Conservation (phyloP, 2,888 invertebrate species). For the Cordilura impudica region DNA sequence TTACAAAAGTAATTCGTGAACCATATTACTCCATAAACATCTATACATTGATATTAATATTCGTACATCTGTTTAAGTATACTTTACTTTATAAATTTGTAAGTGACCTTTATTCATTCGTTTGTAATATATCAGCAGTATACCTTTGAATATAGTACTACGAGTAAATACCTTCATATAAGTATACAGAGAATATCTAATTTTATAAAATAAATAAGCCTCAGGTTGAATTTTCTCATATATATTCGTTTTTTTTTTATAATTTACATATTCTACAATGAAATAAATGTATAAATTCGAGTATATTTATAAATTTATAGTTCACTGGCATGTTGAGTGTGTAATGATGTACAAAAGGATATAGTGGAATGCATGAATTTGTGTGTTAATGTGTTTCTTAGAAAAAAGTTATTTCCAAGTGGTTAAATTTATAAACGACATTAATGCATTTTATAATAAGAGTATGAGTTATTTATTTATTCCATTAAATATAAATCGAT, state of each 20-base stretch:
- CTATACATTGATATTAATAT: too few species aligned
- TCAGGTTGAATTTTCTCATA: slow-evolving; percentile 32
- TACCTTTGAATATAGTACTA: too few species aligned
- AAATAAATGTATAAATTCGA: neutral
- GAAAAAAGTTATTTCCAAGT: slow-evolving; percentile 30
- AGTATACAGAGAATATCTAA: slow-evolving; percentile 5
- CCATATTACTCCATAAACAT: too few species aligned
- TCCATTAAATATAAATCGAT: too few species aligned
- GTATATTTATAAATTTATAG: neutral
- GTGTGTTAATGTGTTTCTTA: neutral
- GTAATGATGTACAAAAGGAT: slow-evolving; percentile 18
- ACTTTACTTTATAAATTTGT: too few species aligned
- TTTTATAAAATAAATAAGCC: slow-evolving; percentile 25
- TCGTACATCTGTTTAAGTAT: too few species aligned
- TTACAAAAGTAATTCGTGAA: too few species aligned
- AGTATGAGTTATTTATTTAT: too few species aligned
- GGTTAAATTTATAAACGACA: slow-evolving; percentile 15
- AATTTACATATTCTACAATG: slow-evolving; percentile 1
- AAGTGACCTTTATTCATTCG: too few species aligned
- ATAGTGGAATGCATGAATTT: neutral
- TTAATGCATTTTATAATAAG: neutral
- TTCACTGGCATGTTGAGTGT: neutral
- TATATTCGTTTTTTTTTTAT: slow-evolving; percentile 11
- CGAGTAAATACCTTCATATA: too few species aligned
- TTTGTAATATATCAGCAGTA: too few species aligned